Evolutionary conservation across 2,888 invertebrate species (phyloP), one percentile per base, ranked within the genome.

Genomic region (Alcis repandata): DNA sequence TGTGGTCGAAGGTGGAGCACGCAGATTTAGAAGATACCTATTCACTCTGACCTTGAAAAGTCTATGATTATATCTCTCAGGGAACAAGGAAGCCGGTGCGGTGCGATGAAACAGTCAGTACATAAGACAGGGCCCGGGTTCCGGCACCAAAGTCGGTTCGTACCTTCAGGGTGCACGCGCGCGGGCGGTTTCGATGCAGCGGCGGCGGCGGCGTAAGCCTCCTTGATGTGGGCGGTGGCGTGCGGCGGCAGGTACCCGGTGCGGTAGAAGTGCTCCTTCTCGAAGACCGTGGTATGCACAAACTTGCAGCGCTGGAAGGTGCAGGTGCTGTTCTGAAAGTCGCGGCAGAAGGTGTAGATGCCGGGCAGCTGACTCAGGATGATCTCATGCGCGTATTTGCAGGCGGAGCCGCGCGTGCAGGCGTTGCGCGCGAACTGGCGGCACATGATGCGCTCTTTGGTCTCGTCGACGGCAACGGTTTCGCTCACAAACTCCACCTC

Each of bases 241-340:
- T 88, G 85, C 0, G 84, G 79, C 0, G 91, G 91, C 46, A 91
- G 71, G 36, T 69, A 74, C 0, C 85, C 88, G 0, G 89, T 87
- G 11, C 89, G 72, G 40, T 82, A 88, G 59, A 85, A 90, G 17
- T 79, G 67, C 38, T 87, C 86, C 41, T 90, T 88, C 59, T 90
- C 89, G 70, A 88, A 89, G 0, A 90, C 85, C 0, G 84, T 76
- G 0, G 90, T 91, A 67, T 90, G 91, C 0, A 88, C 88, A 68
- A 84, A 90, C 68, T 79, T 87, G 66, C 90, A 90, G n/a, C 80
- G 78, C 0, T 83, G 77, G 33, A 72, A 74, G 0, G 71, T 82
- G 54, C 91, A 91, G 0, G 75, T 74, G 0, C 74, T 62, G 40
- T 90, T 90, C 56, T 90, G 90, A 46, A 78, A 90, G 38, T 90